These are phyloP conservation scores for Aptenodytes patagonicus DNA, from an alignment of 2,113 vertebrate species.

Conservation along the genomic window DNA sequence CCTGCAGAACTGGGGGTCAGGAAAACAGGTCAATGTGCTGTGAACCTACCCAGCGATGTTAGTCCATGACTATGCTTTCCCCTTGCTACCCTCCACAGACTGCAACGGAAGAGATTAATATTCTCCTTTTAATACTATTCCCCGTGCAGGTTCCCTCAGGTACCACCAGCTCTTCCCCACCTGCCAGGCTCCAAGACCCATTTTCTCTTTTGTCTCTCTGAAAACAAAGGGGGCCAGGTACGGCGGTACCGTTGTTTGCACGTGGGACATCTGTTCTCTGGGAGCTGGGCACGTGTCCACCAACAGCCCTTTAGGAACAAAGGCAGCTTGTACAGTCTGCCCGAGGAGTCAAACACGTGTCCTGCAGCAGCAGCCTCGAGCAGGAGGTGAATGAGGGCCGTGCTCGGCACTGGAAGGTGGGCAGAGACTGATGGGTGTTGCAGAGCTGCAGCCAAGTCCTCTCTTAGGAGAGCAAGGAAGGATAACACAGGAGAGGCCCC, in stretches of 20 bases:
- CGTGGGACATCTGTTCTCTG: rapidly evolving
- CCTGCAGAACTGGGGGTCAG: rapidly evolving
- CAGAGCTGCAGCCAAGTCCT: neutral
- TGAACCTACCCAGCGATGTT: neutral
- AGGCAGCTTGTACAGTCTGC: neutral
- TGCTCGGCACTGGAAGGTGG: neutral
- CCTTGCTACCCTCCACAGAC: neutral
- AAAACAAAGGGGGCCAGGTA: neutral
- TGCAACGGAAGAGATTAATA: neutral
- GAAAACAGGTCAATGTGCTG: neutral
- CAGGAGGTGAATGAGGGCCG: rapidly evolving
- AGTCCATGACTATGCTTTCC: too few relatives aligned
- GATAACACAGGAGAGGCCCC: rapidly evolving
- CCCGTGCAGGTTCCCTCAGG: rapidly evolving
- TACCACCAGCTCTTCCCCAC: neutral
- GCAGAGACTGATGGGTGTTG: rapidly evolving
- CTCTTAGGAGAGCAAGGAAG: too few relatives aligned
- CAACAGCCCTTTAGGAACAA: neutral
- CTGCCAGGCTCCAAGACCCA: neutral
- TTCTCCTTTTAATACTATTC: neutral
- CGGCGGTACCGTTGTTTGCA: rapidly evolving
- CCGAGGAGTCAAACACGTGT: rapidly evolving
- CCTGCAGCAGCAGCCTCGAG: neutral
- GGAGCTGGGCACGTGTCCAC: neutral
- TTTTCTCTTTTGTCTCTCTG: neutral